phyloP scores from a whole-genome alignment of 2,113 vertebrate genomes.

The Rhabdomys dilectus region DNA sequence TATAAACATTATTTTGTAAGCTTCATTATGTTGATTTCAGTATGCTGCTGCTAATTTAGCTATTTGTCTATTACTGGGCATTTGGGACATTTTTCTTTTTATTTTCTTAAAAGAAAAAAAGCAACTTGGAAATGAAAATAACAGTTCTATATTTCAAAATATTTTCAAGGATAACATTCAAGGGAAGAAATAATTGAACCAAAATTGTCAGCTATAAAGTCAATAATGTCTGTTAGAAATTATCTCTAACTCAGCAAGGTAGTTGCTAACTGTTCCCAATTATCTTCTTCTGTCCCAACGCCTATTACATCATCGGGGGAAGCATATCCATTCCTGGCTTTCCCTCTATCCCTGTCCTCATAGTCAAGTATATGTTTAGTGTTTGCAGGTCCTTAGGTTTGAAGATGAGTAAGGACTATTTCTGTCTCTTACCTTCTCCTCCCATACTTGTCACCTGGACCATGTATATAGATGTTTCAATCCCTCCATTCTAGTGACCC shows the following conservation, averaged over 20 bases:
- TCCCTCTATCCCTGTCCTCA: background rate
- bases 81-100: slow-evolving; percentile 60
- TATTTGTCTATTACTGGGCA: slow-evolving; percentile 11
- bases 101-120: slow-evolving; percentile 27
- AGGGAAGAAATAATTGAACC: background rate
- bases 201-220: background rate
- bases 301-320: background rate
- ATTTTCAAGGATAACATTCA: slow-evolving; percentile 44
- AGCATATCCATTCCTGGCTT: background rate
- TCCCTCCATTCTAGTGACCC: background rate
- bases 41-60: slow-evolving; percentile 39
- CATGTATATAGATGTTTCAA: background rate
- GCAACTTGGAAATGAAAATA: background rate
- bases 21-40: slow-evolving; percentile 51
- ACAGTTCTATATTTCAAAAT: slow-evolving; percentile 46
- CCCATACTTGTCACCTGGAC: background rate
- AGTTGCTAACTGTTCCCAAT: background rate
- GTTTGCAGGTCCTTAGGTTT: background rate
- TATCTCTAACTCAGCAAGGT: background rate
- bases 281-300: background rate
- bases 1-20: slow-evolving; percentile 65
- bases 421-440: background rate
- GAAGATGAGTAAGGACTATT: background rate
- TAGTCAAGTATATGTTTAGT: background rate
- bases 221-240: background rate